Conservation (phyloP, 2,113 vertebrate species). For the Eptesicus fuscus region DNA sequence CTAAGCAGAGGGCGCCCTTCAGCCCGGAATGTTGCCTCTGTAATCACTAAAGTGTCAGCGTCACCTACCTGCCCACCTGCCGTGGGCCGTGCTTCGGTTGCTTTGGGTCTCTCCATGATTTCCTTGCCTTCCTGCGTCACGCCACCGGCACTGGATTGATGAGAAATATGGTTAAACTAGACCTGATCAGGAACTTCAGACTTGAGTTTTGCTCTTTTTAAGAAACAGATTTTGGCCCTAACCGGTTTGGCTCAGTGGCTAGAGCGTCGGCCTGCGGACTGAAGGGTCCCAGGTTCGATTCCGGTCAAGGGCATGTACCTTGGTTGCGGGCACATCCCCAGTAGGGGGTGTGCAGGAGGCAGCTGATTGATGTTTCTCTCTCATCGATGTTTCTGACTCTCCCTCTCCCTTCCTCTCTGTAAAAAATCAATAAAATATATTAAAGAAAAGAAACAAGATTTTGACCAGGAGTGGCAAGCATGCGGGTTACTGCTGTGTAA, state of each 20-base stretch:
- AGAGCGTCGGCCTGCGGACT: too few species aligned
- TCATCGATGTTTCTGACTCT: too few species aligned
- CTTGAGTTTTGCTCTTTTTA: neutral
- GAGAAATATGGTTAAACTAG: neutral
- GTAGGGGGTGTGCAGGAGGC: too few species aligned
- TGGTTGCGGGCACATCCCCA: too few species aligned
- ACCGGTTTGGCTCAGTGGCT: too few species aligned
- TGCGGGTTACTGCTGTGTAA: neutral
- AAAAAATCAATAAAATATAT: too few species aligned
- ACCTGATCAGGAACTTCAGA: neutral
- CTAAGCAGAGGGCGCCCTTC: neutral
- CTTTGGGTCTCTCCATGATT: neutral
- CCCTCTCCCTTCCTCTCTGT: too few species aligned
- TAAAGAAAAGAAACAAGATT: neutral
- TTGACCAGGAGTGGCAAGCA: neutral
- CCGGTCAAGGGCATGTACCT: too few species aligned
- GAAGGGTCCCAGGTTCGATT: too few species aligned
- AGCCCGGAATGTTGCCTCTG: neutral
- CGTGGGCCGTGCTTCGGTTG: neutral
- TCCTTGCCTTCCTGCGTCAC: neutral
- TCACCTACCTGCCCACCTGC: too few species aligned
- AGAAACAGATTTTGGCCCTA: neutral
- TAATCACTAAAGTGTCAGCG: neutral
- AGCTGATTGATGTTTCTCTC: too few species aligned
- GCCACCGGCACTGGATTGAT: fast-evolving